Evolutionary conservation across 2,888 invertebrate species (phyloP).

Genomic region (Leucophenga montana): DNA sequence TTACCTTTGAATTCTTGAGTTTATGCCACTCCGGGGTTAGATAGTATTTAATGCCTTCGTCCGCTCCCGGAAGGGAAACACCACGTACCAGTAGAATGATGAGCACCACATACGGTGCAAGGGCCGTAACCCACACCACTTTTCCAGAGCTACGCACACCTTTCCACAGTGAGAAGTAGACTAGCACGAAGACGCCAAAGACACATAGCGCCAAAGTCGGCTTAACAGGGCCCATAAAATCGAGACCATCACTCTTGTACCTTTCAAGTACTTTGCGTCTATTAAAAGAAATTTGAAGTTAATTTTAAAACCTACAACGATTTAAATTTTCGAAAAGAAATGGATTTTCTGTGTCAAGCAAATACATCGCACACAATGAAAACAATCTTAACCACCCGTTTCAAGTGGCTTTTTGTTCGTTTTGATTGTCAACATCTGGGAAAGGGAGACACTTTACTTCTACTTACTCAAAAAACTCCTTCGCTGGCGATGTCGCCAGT

Average conservation of each 20-base stretch:
- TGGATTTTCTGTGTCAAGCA: background rate
- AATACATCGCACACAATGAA: no score
- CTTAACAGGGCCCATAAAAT: constrained; percentile 90
- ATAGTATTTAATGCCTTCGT: constrained; percentile 89
- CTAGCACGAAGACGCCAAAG: constrained; percentile 91
- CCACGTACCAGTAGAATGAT: constrained; percentile 88
- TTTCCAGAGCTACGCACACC: constrained; percentile 94
- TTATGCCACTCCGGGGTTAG: constrained; percentile 92
- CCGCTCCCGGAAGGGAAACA: constrained; percentile 88
- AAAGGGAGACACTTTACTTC: background rate
- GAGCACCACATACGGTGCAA: constrained; percentile 92
- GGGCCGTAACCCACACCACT: constrained; percentile 96
- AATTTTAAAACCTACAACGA: no score
- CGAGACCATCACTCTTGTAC: constrained; percentile 86
- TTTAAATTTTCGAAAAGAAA: constrained; percentile 12
- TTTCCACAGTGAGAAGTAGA: constrained; percentile 97
- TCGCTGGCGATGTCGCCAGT: constrained; percentile 83
- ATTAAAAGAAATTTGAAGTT: no score
- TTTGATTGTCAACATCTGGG: no score
- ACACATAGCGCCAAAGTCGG: constrained; percentile 92
- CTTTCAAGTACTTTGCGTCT: constrained; percentile 92
- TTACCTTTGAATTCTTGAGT: constrained; percentile 82
- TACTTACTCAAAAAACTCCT: constrained; percentile 91
- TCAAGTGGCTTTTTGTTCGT: no score
- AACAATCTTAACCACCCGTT: no score